Base-by-base conservation (phyloP, 1,140 invertebrate species). In the Prorops nasuta region DNA sequence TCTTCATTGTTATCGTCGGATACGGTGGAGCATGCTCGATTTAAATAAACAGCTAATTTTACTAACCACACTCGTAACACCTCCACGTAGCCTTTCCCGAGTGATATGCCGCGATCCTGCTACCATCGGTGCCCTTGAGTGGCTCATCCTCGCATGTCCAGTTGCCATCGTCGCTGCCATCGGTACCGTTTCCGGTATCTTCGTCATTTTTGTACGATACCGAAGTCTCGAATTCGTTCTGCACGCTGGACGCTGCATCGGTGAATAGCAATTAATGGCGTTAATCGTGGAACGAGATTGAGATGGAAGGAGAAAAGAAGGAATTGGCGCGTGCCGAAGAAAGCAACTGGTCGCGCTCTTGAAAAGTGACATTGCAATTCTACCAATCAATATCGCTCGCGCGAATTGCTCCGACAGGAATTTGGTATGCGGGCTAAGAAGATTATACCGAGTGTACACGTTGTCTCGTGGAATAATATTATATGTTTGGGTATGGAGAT, bases 191-290 rank as follows among this genome's bases (percentile, higher is more conserved):
- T 48, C 63, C 71, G 4, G 69, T 69, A 47, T 76, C 72, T 4
- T 73, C 72, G 10, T 78, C 74, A n/a, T 51, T 74, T 54, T 78
- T 78, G 28, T 76, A 78, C 12, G 70, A 64, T 8, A 76, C 74
- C n/a, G 72, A 74, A 2, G 74, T 63, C 49, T 77, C 76, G 20
- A 78, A 78, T 44, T 78, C 76, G 45, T 78, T 78, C 42, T 78
- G 74, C 1, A 78, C 72, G 41, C 68, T 76, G 22, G 75, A 77
- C n/a, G 74, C 76, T 78, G 10, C 3, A 24, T 28, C 4, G 24
- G 24, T 28, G 4, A 28, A 28, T 6, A 28, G 24, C 4, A 28
- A 28, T 6, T n/a, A n/a, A n/a, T 10, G 24, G 24, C 24, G 4
- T 28, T 10, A 28, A 4, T 4, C 24, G 24, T 4, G 24, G 4